Percentiles rank a stretch among this genome's conserved stretches.
Evolutionary conservation across 2,797 vertebrate species (phyloP).

Genomic region (Amazona finschi): DNA sequence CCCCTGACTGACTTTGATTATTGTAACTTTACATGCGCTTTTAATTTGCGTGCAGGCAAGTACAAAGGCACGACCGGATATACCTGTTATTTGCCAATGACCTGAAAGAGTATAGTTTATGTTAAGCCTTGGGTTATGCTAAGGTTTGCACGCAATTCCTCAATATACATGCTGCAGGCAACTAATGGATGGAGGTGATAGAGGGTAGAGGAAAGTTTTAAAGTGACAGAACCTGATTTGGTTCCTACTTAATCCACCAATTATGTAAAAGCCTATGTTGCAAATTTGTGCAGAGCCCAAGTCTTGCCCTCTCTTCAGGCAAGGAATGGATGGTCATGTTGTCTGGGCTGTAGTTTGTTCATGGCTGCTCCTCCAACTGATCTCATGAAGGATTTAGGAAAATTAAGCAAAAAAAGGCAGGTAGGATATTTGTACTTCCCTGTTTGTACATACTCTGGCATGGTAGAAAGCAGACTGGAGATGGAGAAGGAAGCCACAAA

Average conservation of each 20-base stretch:
- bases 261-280: constrained; percentile 42
- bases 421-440: not conserved
- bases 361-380: not conserved
- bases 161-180: constrained; percentile 69
- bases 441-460: not conserved
- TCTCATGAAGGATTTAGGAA: not conserved
- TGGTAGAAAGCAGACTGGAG: not conserved
- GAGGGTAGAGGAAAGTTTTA: constrained; percentile 65
- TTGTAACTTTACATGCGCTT: constrained; percentile 73
- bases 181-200: constrained; percentile 67
- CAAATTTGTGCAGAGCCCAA: constrained; percentile 29
- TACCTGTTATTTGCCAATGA: constrained; percentile 85
- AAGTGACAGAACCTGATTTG: constrained; percentile 72
- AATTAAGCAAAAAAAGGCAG: not conserved
- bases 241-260: constrained; percentile 54
- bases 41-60: constrained; percentile 77
- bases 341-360: not conserved
- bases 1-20: constrained; percentile 70
- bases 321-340: constrained; percentile 30
- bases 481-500: not conserved
- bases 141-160: constrained; percentile 82
- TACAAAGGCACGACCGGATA: constrained; percentile 81
- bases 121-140: constrained; percentile 80
- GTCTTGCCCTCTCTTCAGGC: constrained; percentile 53
- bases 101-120: constrained; percentile 78